A percentile compares a stretch with the other conserved stretches of the same genome.
These are phyloP conservation scores for Sinosuthora webbiana DNA, from an alignment of 2,113 vertebrate genomes.

Conservation along the genomic window DNA sequence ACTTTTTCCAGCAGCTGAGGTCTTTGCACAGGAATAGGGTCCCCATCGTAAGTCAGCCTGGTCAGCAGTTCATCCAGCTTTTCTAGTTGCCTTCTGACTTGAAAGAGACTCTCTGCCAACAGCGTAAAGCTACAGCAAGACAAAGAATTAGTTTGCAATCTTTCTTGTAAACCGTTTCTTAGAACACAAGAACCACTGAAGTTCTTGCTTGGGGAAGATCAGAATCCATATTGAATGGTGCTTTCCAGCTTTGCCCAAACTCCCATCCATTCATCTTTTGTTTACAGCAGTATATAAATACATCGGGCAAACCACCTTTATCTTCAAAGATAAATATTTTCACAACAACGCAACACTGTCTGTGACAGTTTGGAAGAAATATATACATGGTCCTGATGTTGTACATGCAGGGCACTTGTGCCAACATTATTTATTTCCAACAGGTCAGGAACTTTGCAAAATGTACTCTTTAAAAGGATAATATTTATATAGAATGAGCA, in stretches of 20 bases:
- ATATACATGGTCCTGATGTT: neutral
- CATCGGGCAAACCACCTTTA: neutral
- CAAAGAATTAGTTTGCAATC: neutral
- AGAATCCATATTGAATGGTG: neutral
- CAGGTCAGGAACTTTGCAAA: neutral
- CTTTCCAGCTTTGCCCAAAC: neutral
- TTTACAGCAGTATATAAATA: neutral
- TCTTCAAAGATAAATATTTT: neutral
- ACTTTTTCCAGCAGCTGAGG: slow-evolving; percentile 87
- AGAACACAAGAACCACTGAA: neutral
- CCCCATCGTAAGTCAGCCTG: slow-evolving; percentile 92
- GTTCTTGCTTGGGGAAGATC: neutral
- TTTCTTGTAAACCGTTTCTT: rapidly evolving
- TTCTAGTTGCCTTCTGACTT: slow-evolving; percentile 91
- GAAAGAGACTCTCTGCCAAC: slow-evolving; percentile 93
- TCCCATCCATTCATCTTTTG: neutral
- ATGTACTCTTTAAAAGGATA: neutral
- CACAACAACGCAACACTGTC: rapidly evolving
- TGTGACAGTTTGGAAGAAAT: neutral
- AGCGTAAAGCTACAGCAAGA: slow-evolving; percentile 84
- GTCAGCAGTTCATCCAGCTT: slow-evolving; percentile 90
- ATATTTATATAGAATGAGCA: neutral
- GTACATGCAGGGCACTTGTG: neutral
- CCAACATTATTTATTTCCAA: neutral
- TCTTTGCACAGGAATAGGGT: slow-evolving; percentile 89